A percentile compares a stretch with the other conserved stretches of the same genome.
Evolutionary conservation across 1,140 invertebrate species (phyloP).

Genomic region (Papilio glaucus): DNA sequence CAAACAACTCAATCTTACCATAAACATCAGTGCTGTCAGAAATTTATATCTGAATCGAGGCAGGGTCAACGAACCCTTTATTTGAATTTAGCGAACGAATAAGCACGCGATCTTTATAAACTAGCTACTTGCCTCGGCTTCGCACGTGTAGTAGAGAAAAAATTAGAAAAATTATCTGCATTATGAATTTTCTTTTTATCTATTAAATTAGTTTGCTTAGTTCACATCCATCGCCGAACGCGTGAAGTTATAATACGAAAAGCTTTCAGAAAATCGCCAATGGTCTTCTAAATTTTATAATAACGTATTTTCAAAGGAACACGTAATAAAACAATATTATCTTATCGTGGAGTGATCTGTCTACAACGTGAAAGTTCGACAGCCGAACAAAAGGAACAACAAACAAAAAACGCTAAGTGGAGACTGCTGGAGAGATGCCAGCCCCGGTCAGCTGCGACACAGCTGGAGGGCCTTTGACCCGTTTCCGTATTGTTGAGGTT

Average conservation of each 20-base stretch:
- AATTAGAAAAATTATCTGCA: no score
- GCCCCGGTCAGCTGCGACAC: neutral
- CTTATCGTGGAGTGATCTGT: no score
- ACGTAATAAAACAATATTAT: no score
- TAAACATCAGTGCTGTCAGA: no score
- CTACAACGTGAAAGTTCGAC: constrained; percentile 3
- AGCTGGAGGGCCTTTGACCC: constrained; percentile 8
- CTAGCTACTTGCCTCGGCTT: no score
- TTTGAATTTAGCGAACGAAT: neutral
- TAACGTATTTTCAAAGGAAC: no score
- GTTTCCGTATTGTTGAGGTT: neutral
- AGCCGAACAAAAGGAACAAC: constrained; percentile 22
- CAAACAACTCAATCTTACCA: neutral
- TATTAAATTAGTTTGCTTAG: no score
- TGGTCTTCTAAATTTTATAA: neutral
- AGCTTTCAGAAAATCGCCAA: no score
- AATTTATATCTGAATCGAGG: neutral
- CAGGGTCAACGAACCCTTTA: neutral
- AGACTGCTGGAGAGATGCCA: constrained; percentile 22
- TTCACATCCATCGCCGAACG: no score
- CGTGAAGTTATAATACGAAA: no score
- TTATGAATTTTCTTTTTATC: no score
- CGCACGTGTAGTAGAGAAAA: no score
- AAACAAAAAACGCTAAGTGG: constrained; percentile 15
- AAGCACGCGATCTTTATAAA: neutral